Base-by-base conservation (phyloP, 2,888 invertebrate genomes). In the Trichacis sp. region DNA sequence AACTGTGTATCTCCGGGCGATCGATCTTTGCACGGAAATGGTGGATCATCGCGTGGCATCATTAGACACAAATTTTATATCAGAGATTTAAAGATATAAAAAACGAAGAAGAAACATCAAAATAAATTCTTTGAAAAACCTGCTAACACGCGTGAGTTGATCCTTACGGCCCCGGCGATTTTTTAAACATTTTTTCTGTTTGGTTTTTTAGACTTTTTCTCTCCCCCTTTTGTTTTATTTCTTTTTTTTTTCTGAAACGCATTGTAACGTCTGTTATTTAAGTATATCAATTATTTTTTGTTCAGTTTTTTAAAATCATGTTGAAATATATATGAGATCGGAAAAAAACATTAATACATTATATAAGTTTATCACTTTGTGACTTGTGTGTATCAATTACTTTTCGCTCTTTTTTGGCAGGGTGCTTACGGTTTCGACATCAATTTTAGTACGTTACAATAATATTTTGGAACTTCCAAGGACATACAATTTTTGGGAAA, bases 31-130 rank as follows among this genome's bases (percentile, higher is more conserved):
- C 75, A 69, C 65, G 75, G 75, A 75, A 73, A 76, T 77, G 76
- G 79, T 79, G 77, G 77, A 79, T 80, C 78, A 78, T 74, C 78
- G 79, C 75, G 79, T 79, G 82, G 79, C 81, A 83, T 83, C 81
- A 80, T 81, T 82, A 78, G 78, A 83, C 77, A 78, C 76, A 84
- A 83, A 82, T 84, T 84, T 84, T 84, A 83, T 84, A 83, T 83
- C 77, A 83, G 79, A 83, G 78, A 81, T 81, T 79, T 77, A 79
- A 69, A 64, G 62, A 71, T 53, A 62, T 78, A 76, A 80, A 62
- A 69, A 58, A 71, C 57, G 68, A 77, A 76, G 74, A 76, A 75
- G 74, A 78, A 78, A 74, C 77, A 80, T 78, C 78, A 78, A 76
- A 82, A 82, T 78, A 81, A 81, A 80, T 75, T 77, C 75, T 73